Evolutionary conservation across 2,113 vertebrate genomes (phyloP).

Genomic region (Phrynosoma platyrhinos): DNA sequence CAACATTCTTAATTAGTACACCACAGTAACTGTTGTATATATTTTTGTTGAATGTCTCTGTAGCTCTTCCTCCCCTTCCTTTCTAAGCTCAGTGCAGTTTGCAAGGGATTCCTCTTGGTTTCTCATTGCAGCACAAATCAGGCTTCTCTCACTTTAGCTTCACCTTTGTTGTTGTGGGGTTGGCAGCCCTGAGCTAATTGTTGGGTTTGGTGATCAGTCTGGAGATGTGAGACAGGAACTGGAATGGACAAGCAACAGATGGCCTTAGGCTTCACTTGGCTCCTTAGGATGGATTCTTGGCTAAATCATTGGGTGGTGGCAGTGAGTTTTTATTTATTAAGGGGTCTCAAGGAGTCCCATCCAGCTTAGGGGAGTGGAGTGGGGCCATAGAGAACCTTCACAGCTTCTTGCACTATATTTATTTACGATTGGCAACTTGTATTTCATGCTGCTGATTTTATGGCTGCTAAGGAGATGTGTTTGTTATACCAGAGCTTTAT

Average conservation of each 20-base stretch:
- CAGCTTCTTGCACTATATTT: neutral
- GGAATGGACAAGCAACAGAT: neutral
- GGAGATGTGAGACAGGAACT: neutral
- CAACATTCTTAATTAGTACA: too few species aligned
- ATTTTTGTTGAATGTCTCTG: neutral
- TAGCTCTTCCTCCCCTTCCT: fast-evolving
- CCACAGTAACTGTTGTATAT: too few species aligned
- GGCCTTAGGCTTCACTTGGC: neutral
- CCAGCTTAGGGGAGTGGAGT: too few species aligned
- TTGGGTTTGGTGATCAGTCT: neutral
- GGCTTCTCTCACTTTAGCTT: neutral
- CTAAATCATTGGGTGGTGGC: too few species aligned
- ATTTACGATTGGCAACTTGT: neutral
- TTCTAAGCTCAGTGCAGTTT: neutral
- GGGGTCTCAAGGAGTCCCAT: too few species aligned
- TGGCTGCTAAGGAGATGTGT: neutral
- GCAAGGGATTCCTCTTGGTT: too few species aligned
- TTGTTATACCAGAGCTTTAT: neutral
- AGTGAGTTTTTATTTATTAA: too few species aligned
- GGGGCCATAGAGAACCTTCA: too few species aligned
- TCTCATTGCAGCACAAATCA: neutral
- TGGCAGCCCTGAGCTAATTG: neutral
- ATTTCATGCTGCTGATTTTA: neutral
- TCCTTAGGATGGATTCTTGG: neutral
- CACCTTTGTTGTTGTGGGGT: neutral